Base-by-base conservation (phyloP, 2,888 invertebrate genomes). In the Onthophagus sagittarius region DNA sequence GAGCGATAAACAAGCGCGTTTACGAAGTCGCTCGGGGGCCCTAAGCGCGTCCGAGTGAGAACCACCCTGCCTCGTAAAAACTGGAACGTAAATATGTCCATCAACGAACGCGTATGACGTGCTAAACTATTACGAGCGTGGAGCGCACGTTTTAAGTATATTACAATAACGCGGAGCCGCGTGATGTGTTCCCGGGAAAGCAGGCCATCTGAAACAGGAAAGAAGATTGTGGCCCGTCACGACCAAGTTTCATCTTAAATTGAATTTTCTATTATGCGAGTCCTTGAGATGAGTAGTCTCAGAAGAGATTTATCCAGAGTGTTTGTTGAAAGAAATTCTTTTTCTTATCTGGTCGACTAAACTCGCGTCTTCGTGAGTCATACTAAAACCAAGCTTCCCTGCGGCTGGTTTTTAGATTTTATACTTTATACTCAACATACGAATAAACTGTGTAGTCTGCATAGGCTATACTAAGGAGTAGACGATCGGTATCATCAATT, bases 71-170 rank as follows among this genome's bases (percentile, higher is more conserved):
- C 15, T 73, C 73, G 70, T 73, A 73, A 73, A 74, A 74, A 74
- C 32, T 74, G 39, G 71, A 71, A 71, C 73, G 71, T 71, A 73
- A 73, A 71, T 73, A 69, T 69, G 71, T 73, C 73, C 71, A 63
- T 53, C 39, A 53, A 53, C 39, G 39, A 7, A 53, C 39, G 39
- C 39, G 39, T 53, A 53, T 53, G 39, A 53, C 39, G 39, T 53
- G 39, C 39, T 53, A 53, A 53, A 53, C 39, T 53, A 53, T 53
- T 53, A 53, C 39, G 39, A 53, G 39, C 39, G 39, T 11, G 4
- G 39, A 53, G 39, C 39, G 39, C 39, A 53, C 39, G 39, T 53
- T 53, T 23, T 23, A 23, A 23, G 23, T 23, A 23, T 23, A 23
- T 23, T 23, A 23, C 23, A 23, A 23, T 23, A 53, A 11, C 11